A percentile compares a stretch with the other conserved stretches of the same genome.
Conservation (phyloP, 2,797 vertebrate species). For the Tapera naevia region DNA sequence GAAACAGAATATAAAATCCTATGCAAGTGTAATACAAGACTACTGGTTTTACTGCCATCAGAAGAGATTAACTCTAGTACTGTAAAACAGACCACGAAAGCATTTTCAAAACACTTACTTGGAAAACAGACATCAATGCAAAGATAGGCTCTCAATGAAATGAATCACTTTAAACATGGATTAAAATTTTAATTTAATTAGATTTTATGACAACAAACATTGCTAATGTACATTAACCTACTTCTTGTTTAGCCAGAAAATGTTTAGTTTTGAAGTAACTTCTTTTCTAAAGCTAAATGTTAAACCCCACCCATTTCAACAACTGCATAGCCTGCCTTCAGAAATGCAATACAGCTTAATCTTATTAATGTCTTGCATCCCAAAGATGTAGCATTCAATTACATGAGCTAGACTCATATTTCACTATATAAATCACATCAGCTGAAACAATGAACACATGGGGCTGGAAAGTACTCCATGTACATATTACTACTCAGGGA, state of each 20-base stretch:
- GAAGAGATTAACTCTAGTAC: neutral
- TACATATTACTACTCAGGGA: constrained; percentile 60
- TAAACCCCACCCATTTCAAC: neutral
- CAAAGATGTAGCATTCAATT: constrained; percentile 37
- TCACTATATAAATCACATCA: constrained; percentile 57
- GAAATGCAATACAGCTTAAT: constrained; percentile 32
- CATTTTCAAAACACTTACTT: neutral
- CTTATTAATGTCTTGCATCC: constrained; percentile 39
- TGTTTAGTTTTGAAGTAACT: constrained; percentile 11
- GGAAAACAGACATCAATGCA: constrained; percentile 1
- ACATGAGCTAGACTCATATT: constrained; percentile 52
- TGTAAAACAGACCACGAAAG: neutral
- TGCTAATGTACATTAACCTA: neutral
- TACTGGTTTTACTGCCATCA: neutral
- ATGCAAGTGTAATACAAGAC: neutral
- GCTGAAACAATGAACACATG: constrained; percentile 50
- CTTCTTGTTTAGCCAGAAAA: constrained; percentile 3
- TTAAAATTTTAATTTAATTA: constrained; percentile 8
- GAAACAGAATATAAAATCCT: neutral
- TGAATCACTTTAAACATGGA: neutral
- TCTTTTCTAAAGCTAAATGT: neutral
- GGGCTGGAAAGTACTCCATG: constrained; percentile 50
- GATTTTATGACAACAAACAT: neutral
- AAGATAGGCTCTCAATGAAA: constrained; percentile 3
- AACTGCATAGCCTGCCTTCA: neutral